These are phyloP conservation scores for Geopemphigus sp. DNA, from an alignment of 1,140 invertebrate genomes.

Conservation along the genomic window DNA sequence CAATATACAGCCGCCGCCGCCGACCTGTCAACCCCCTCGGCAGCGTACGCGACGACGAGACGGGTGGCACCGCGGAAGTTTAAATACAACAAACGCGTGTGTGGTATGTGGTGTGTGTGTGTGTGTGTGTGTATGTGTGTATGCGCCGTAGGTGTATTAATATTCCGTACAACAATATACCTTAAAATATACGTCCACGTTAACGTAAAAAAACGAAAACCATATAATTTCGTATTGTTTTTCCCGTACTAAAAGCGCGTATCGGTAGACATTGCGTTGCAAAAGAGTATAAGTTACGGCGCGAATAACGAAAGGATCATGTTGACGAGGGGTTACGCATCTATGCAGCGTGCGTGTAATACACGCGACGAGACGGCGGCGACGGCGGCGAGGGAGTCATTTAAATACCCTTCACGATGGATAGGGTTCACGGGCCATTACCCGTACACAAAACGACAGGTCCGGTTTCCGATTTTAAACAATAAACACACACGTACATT, in stretches of 20 bases:
- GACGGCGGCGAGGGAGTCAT: constrained; percentile 20
- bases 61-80: constrained; percentile 26
- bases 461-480: constrained; percentile 39
- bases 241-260: too few relatives aligned
- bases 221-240: too few relatives aligned
- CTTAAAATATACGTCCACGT: too few relatives aligned
- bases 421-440: constrained; percentile 46
- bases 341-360: background rate
- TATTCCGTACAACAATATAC: too few relatives aligned
- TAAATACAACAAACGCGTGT: constrained; percentile 21
- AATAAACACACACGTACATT: background rate
- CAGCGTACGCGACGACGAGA: background rate
- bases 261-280: too few relatives aligned
- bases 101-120: background rate
- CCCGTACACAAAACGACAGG: constrained; percentile 46
- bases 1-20: constrained; percentile 23
- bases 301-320: background rate
- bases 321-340: background rate
- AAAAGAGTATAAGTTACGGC: background rate
- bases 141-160: too few relatives aligned
- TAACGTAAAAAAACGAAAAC: too few relatives aligned
- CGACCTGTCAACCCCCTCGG: background rate
- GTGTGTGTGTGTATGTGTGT: too few relatives aligned
- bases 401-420: constrained; percentile 28
- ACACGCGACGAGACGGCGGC: background rate